A percentile compares a stretch with the other conserved stretches of the same genome.
These are phyloP conservation scores for Ophthalmolycus amberensis DNA, from an alignment of 2,113 vertebrate species.

Conservation along the genomic window DNA sequence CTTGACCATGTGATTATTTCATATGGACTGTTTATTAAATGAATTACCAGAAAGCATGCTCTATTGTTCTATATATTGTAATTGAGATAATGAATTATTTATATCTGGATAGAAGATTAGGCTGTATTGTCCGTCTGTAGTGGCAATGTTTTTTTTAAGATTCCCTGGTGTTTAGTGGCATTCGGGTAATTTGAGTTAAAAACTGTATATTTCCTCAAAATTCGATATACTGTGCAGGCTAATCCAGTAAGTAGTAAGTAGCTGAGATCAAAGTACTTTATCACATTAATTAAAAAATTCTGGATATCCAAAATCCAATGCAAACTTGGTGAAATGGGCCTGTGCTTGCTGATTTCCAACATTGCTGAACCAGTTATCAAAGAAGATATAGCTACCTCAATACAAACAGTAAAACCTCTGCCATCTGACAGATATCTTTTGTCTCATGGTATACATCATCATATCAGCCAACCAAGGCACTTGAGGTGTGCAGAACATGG, in stretches of 20 bases:
- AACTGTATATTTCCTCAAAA: background rate
- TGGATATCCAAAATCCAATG: background rate
- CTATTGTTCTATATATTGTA: background rate
- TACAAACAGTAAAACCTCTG: background rate
- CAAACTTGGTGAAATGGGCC: background rate
- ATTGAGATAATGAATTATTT: background rate
- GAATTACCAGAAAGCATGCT: background rate
- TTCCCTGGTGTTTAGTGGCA: background rate
- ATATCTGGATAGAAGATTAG: background rate
- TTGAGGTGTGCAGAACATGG: background rate
- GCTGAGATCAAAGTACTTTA: constrained; percentile 7
- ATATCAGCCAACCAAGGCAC: background rate
- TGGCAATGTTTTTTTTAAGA: background rate
- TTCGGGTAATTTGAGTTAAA: background rate
- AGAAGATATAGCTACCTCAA: background rate
- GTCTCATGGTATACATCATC: background rate
- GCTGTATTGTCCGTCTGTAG: background rate
- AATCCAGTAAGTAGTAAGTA: background rate
- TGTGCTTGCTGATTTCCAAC: background rate
- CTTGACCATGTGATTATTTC: background rate
- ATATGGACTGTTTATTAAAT: background rate
- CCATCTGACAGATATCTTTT: background rate
- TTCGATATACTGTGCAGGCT: background rate
- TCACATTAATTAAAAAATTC: constrained; percentile 14
- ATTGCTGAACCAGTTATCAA: background rate